phyloP scores from a whole-genome alignment of 1,140 invertebrate species.

The Eupristina koningsbergeri region DNA sequence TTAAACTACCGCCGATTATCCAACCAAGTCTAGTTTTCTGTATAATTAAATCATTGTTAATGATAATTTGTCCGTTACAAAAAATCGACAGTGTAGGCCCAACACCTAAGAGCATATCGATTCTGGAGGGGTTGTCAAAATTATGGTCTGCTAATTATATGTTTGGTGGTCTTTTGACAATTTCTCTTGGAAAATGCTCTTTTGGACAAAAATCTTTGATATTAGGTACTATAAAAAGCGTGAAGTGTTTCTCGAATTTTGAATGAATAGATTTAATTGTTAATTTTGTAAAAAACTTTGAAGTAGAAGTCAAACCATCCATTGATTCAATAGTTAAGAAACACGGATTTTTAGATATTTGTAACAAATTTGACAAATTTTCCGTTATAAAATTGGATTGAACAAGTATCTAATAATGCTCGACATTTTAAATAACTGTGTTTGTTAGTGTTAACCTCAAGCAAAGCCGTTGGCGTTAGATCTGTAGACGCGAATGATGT shows the following conservation, averaged over 20 bases:
- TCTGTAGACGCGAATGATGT: too few species aligned
- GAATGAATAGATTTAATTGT: background rate
- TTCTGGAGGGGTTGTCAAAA: conserved; percentile 49
- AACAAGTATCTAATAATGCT: too few species aligned
- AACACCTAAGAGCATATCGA: conserved; percentile 52
- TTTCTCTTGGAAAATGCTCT: conserved; percentile 46
- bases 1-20: conserved; percentile 10
- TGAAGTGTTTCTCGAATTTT: background rate
- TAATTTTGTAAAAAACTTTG: background rate
- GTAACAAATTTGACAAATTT: too few species aligned
- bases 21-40: conserved; percentile 50
- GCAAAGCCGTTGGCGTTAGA: background rate
- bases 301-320: too few species aligned
- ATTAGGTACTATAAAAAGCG: conserved; percentile 43
- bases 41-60: conserved; percentile 43
- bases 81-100: conserved; percentile 52
- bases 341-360: too few species aligned
- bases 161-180: conserved; percentile 50
- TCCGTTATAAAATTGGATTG: too few species aligned
- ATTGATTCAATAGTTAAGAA: too few species aligned
- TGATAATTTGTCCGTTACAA: conserved; percentile 45
- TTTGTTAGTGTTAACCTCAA: background rate
- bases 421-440: background rate
- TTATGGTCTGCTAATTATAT: conserved; percentile 51
- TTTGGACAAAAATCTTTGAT: conserved; percentile 49